These are phyloP conservation scores for Mimachlamys varia DNA, from an alignment of 2,888 invertebrate species.

Conservation along the genomic window DNA sequence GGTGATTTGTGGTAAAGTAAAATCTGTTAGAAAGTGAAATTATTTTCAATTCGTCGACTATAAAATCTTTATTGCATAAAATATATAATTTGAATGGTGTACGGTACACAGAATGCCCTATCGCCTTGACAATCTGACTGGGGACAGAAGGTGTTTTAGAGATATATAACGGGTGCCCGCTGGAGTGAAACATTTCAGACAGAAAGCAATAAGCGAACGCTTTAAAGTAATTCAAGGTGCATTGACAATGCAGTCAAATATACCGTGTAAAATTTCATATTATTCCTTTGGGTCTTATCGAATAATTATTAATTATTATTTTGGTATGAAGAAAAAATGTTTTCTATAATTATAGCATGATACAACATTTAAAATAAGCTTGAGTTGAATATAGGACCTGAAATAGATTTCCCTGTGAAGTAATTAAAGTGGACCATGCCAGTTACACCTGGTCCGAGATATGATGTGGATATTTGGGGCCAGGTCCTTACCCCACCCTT, in stretches of 20 bases:
- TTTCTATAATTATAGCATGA: too few species aligned
- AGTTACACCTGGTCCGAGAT: background rate
- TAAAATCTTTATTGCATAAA: constrained; percentile 30
- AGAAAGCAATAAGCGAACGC: background rate
- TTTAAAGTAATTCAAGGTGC: background rate
- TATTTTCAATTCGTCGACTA: constrained; percentile 22
- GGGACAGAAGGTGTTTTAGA: background rate
- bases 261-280: background rate
- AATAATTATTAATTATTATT: background rate
- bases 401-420: background rate
- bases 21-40: constrained; percentile 10
- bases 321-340: background rate
- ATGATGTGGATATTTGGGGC: background rate
- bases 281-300: background rate
- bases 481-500: background rate
- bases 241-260: background rate
- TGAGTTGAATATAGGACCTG: too few species aligned
- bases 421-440: background rate
- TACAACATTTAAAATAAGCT: too few species aligned
- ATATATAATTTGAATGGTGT: constrained; percentile 15
- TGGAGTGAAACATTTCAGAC: background rate
- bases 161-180: background rate
- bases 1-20: background rate
- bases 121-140: background rate
- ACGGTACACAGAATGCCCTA: background rate